Evolutionary conservation across 2,888 invertebrate genomes (phyloP), one percentile per base, ranked within the genome.

Genomic region (Campopleginae sp.): DNA sequence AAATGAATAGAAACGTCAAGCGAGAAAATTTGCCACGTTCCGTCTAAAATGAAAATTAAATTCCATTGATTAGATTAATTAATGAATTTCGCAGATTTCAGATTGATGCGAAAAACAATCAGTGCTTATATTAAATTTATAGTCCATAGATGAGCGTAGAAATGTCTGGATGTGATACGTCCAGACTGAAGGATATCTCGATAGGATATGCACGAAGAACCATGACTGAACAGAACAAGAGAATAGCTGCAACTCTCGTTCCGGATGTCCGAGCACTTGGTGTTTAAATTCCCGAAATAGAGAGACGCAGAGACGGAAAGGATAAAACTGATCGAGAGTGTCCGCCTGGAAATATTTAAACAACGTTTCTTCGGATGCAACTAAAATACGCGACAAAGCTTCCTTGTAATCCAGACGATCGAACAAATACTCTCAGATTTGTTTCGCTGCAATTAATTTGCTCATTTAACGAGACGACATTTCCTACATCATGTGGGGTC

Each of bases 291-390:
- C 38, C 42, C 72, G 58, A 71, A 71, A 71, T 51, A 71, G 71
- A 71, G 71, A 44, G 44, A 70, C 48, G 5, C 14, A 72, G 42
- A 58, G 58, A 75, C 23, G 58, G 7, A 75, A 33, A 12, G 58
- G 54, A 58, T 42, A 31, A 27, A 33, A 65, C 46, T 58, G 74
- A 75, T 75, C 66, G 66, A 74, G 66, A 44, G 58, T 68, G 66
- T 74, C 74, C 44, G 48, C 7, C 58, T 46, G 80, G 74, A 80
- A 80, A 81, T 61, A 44, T 81, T 81, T 38, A 75, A 81, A 81
- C 68, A 75, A 81, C 48, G 23, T 66, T 74, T 74, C 54, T 74
- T 80, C 19, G 42, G 12, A 27, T 58, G 5, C 58, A 58, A 58
- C 58, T 58, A 58, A 58, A 58, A 66, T 70, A 70, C 46, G 19